Evolutionary conservation across 2,888 invertebrate species (phyloP), one percentile per base, ranked within the genome.

Genomic region (Drosophila putrida): DNA sequence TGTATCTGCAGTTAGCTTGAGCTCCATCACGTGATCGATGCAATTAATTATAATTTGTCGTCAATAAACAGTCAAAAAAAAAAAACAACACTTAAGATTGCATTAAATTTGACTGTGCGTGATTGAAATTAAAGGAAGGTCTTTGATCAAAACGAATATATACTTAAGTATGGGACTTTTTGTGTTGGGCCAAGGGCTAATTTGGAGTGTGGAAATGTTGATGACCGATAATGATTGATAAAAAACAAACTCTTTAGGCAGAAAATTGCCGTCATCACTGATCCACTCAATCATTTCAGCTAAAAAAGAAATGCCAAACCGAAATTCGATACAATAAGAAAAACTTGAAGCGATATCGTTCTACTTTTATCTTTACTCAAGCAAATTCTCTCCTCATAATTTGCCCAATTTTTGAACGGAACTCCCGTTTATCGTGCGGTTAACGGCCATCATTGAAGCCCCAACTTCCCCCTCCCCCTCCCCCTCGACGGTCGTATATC

Each of bases 21-120:
- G 77, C 88, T 78, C 75, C 90, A 90, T 88, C 89, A 76, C 88
- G 88, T 88, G 88, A 88, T 88, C 89, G 74, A 76, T 78, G 86
- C 90, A 89, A 88, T 88, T 90, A 88, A 83, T 88, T 90, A 88
- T 89, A 90, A 90, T 89, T 89, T 88, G 90, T 89, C 88, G 77
- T 85, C 85, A 80, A 89, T 83, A 71, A 83, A 78, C 70, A 69
- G 50, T 44, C 38, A 33, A 61, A 77, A 63, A 64, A 61, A 49
- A 41, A 60, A 38, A 63, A 41, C 36, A 66, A 53, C 33, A 11
- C 50, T 27, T 15, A 15, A 15, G 28, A 66, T 50, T 39, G 9
- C 20, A 41, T 1, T 15, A 25, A 27, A 51, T 41, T 61, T 28
- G 36, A 31, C 41, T 61, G 28, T 61, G 61, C 61, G 61, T 61